Base-by-base conservation (phyloP, 1,140 invertebrate species). In the Drosophila lowei region DNA sequence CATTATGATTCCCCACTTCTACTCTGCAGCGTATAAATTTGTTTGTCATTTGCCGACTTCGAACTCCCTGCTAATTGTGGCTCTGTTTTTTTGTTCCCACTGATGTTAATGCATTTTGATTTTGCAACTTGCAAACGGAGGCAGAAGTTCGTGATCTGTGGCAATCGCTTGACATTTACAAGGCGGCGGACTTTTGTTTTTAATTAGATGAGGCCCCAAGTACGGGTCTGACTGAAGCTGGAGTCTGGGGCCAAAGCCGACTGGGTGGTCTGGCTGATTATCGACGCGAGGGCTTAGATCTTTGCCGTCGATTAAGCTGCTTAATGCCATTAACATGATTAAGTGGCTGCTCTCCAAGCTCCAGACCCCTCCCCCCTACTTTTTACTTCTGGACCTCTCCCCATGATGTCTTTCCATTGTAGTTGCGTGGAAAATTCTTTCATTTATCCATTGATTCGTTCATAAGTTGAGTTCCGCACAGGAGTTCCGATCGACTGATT, bases 271-370 rank as follows among this genome's bases (percentile, higher is more conserved):
- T 62, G 54, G 79, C 77, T 77, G 80, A 85, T 85, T 85, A 85
- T 85, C 81, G 81, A 85, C 81, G 77, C 83, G 61, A 60, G 66
- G 21, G 78, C 83, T 86, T 86, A 86, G 81, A 86, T 86, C 83
- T 86, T 74, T 68, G 81, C 81, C 81, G 81, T 88, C 81, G 81
- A 86, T 86, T 88, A 81, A 86, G 81, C 81, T 75, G 83, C 83
- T 86, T 86, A 86, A 86, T 86, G 75, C 78, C 83, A 86, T 88
- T 86, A 86, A 86, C 83, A 86, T 86, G 83, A 86, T 86, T 88
- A 86, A 86, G 59, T 60, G 72, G 65, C 80, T 73, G 67, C 52
- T 34, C 18, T 50, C 13, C 21, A 48, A 49, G 43, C 43, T 16
- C 16, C 18, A 2, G 25, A 52, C 4, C 23, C 21, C 11, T 42